Evolutionary conservation across 2,888 invertebrate genomes (phyloP), one percentile per base, ranked within the genome.

Genomic region (Dorcus parallelipipedus): DNA sequence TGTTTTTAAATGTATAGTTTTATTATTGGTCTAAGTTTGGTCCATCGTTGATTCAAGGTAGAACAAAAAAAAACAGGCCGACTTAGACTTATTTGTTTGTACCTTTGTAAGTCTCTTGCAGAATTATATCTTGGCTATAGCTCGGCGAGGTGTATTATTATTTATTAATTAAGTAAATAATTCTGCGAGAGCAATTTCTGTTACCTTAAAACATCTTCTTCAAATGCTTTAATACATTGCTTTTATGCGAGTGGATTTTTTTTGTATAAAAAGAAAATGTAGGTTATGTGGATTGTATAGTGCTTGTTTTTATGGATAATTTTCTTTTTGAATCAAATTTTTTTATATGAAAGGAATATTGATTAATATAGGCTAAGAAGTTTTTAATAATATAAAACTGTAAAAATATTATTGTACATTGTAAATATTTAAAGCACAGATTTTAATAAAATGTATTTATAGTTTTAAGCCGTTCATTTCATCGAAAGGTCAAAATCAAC

Each of bases 341-440:
- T 43, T 8, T n/a, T 17, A 20, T 43, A 9, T n/a, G 14, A 17
- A 43, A 43, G 43, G 14, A 17, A 43, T 42, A 10, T 42, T 42
- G 42, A 10, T 42, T 10, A 14, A 38, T 9, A 49, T 49, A 49
- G 10, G 17, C 10, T n/a, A 49, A 26, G 64, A 66, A 60, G 65
- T 67, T 69, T 69, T 67, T 68, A 71, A 68, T 66, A 55, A 55
- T 52, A 55, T 70, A 63, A 71, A 17, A 67, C 66, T 74, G 71
- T 72, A 75, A 74, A 72, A 70, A 73, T 73, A 74, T 68, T 73
- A 73, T 72, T 76, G 75, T 76, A 76, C 73, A 76, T 76, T 76
- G 75, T 76, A 76, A 69, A 76, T 76, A 76, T 56, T 62, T 69
- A 68, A 67, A 76, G 75, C 76, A 76, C 76, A 76, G 74, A 74